Percentiles rank a stretch among this genome's conserved stretches.
Conservation (phyloP, 2,797 vertebrate species). For the Platalea minor region DNA sequence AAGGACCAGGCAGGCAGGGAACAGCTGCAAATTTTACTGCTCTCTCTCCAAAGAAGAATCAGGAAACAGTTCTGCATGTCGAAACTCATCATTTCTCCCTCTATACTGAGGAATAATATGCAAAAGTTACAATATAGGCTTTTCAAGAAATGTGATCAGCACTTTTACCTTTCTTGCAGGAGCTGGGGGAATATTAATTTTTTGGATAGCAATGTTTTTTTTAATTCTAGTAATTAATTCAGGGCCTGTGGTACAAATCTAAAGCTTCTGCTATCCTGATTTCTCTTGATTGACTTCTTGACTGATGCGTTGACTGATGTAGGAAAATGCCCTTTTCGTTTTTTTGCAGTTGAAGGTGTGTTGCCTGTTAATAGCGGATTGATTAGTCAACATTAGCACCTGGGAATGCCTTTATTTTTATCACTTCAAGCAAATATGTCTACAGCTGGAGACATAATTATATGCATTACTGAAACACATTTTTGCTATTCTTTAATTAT, state of each 20-base stretch:
- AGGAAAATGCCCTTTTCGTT: not conserved
- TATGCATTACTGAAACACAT: conserved; percentile 16
- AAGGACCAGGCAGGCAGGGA: not conserved
- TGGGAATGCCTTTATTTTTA: conserved; percentile 30
- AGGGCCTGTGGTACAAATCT: not conserved
- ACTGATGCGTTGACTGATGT: not conserved
- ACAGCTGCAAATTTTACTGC: not conserved
- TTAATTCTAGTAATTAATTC: not conserved
- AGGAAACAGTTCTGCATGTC: not conserved
- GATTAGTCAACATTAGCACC: conserved; percentile 24
- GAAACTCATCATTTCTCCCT: not conserved
- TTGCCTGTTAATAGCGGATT: not conserved
- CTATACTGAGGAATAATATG: not conserved
- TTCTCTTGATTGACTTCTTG: not conserved
- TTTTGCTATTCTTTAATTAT: conserved; percentile 48
- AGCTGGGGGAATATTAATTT: not conserved
- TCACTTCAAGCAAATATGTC: conserved; percentile 41
- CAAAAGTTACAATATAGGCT: not conserved
- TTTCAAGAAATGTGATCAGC: not conserved
- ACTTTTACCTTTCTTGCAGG: not conserved
- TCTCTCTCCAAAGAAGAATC: not conserved
- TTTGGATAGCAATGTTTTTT: not conserved
- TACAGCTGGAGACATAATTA: conserved; percentile 44
- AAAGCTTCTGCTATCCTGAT: not conserved
- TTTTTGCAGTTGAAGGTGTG: not conserved